phyloP scores from a whole-genome alignment of 2,113 vertebrate genomes.

The Pituophis catenifer region DNA sequence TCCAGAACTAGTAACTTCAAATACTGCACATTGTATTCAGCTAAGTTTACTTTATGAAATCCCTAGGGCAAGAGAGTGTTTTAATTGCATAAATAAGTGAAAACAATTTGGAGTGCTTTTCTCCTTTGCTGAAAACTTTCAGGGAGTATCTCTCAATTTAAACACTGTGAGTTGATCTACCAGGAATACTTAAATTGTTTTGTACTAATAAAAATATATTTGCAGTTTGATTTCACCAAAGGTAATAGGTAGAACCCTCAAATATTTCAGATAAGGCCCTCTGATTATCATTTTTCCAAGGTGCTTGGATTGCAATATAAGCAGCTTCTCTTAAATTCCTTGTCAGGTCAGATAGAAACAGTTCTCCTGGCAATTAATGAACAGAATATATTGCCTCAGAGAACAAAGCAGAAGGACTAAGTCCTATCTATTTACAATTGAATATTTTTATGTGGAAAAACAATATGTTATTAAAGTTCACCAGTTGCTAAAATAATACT shows the following conservation, averaged over 20 bases:
- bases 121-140: constrained; percentile 14
- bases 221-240: constrained; percentile 67
- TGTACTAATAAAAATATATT: constrained; percentile 20
- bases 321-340: constrained; percentile 74
- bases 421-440: constrained; percentile 31
- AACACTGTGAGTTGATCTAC: neutral
- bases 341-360: constrained; percentile 83
- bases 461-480: constrained; percentile 35
- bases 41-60: constrained; percentile 63
- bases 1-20: constrained; percentile 46
- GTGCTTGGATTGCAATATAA: constrained; percentile 71
- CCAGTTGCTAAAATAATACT: constrained; percentile 8
- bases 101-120: constrained; percentile 40
- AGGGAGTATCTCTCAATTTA: constrained; percentile 14
- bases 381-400: constrained; percentile 72
- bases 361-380: constrained; percentile 70
- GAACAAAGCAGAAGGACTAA: constrained; percentile 61
- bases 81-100: constrained; percentile 51
- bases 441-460: constrained; percentile 7
- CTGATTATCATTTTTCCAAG: constrained; percentile 77
- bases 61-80: constrained; percentile 35
- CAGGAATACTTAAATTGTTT: constrained; percentile 15
- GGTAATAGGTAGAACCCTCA: constrained; percentile 68
- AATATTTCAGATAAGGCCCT: constrained; percentile 74
- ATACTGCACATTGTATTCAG: constrained; percentile 51